phyloP scores from a whole-genome alignment of 2,113 vertebrate genomes.

The Limanda limanda region DNA sequence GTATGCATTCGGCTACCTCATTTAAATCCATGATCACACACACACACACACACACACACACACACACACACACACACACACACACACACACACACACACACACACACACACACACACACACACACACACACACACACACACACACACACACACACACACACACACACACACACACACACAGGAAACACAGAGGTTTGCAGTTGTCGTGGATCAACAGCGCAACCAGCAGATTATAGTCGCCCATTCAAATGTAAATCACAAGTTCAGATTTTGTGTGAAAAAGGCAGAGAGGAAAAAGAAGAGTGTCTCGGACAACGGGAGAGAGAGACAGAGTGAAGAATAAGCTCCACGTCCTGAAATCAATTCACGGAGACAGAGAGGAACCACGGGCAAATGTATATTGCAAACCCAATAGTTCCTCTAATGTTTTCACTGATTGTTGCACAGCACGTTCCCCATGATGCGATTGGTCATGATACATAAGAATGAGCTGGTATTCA shows the following conservation, averaged over 20 bases:
- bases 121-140: not conserved
- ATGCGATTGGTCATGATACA: constrained; percentile 30
- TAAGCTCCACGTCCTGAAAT: constrained; percentile 43
- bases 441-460: not conserved
- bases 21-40: constrained; percentile 27
- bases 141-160: not conserved
- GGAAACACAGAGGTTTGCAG: constrained; percentile 9
- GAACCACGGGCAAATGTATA: constrained; percentile 39
- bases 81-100: constrained; percentile 5
- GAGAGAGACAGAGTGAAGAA: constrained; percentile 37
- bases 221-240: constrained; percentile 26
- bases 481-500: constrained; percentile 3
- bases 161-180: constrained; percentile 5
- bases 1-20: constrained; percentile 10
- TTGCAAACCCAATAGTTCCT: constrained; percentile 30
- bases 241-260: constrained; percentile 54
- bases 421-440: constrained; percentile 54
- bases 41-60: not conserved
- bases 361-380: constrained; percentile 43
- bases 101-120: not conserved
- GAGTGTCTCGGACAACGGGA: constrained; percentile 22
- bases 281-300: constrained; percentile 3
- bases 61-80: not conserved
- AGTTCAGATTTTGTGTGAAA: constrained; percentile 38
- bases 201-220: constrained; percentile 12